A percentile compares a stretch with the other conserved stretches of the same genome.
Evolutionary conservation across 2,888 invertebrate species (phyloP).

Genomic region (Platynereis dumerilii): DNA sequence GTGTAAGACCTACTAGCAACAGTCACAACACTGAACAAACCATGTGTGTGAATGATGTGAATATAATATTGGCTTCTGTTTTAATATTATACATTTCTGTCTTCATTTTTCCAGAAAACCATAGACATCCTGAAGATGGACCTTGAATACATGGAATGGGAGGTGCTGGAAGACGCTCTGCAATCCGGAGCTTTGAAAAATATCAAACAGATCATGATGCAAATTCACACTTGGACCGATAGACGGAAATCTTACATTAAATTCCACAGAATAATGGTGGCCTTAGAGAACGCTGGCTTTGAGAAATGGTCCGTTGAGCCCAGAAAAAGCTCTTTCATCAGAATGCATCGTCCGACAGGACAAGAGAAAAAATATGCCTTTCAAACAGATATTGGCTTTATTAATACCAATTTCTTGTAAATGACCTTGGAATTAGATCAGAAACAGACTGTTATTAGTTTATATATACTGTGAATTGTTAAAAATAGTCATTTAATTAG

Average conservation of each 20-base stretch:
- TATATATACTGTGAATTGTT: too few species aligned
- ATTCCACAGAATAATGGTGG: background rate
- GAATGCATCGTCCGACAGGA: too few species aligned
- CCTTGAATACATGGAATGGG: background rate
- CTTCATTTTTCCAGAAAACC: background rate
- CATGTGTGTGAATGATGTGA: background rate
- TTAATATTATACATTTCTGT: background rate
- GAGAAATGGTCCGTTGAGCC: background rate
- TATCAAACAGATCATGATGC: background rate
- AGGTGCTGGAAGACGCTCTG: background rate
- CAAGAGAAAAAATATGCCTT: too few species aligned
- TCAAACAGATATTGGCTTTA: too few species aligned
- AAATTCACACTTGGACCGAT: background rate
- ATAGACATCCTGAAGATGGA: background rate
- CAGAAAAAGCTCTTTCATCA: too few species aligned
- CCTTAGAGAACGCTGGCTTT: too few species aligned
- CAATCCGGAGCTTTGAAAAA: background rate
- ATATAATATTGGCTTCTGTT: background rate
- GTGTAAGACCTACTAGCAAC: too few species aligned
- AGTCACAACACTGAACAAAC: too few species aligned
- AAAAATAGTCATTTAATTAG: too few species aligned
- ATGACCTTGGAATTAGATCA: too few species aligned
- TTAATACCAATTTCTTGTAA: too few species aligned
- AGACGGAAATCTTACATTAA: background rate
- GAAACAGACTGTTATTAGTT: too few species aligned